A percentile compares a stretch with the other conserved stretches of the same genome.
phyloP scores from a whole-genome alignment of 2,113 vertebrate species.

The Amphiprion percula region DNA sequence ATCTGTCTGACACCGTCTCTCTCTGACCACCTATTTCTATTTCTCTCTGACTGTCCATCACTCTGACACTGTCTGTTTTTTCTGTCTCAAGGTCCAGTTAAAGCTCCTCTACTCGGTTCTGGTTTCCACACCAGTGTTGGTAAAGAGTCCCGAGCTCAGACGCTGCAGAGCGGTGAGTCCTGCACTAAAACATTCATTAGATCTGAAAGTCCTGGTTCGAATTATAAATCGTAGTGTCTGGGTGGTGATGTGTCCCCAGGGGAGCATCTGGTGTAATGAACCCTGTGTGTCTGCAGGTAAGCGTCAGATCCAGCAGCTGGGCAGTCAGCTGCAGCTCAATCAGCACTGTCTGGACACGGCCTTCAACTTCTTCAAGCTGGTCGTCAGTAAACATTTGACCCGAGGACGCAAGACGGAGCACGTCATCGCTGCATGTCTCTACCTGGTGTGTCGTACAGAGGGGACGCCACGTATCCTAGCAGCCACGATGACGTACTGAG shows the following conservation, averaged over 20 bases:
- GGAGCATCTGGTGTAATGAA: slow-evolving; percentile 17
- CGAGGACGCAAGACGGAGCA: slow-evolving; percentile 94
- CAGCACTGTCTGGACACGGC: slow-evolving; percentile 97
- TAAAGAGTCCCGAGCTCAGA: slow-evolving; percentile 95
- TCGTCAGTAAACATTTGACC: slow-evolving; percentile 94
- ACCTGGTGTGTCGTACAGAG: slow-evolving; percentile 96
- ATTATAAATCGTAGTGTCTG: no score
- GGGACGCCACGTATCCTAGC: slow-evolving; percentile 97
- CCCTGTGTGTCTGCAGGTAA: slow-evolving; percentile 82
- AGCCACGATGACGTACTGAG: background rate
- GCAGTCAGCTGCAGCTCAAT: slow-evolving; percentile 95
- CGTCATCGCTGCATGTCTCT: slow-evolving; percentile 96
- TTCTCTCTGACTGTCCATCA: slow-evolving; percentile 1
- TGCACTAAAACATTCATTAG: background rate
- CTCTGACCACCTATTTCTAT: no score
- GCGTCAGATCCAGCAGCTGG: slow-evolving; percentile 96
- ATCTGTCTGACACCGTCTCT: no score
- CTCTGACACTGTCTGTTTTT: no score
- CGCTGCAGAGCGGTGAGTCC: slow-evolving; percentile 93
- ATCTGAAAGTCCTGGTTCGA: background rate
- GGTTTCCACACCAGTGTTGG: slow-evolving; percentile 95
- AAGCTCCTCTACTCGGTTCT: slow-evolving; percentile 90
- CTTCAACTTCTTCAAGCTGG: slow-evolving; percentile 99
- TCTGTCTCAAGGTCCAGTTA: slow-evolving; percentile 87
- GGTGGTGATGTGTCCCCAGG: background rate